phyloP scores from a whole-genome alignment of 2,888 invertebrate species.

The Liodrosophila aerea region DNA sequence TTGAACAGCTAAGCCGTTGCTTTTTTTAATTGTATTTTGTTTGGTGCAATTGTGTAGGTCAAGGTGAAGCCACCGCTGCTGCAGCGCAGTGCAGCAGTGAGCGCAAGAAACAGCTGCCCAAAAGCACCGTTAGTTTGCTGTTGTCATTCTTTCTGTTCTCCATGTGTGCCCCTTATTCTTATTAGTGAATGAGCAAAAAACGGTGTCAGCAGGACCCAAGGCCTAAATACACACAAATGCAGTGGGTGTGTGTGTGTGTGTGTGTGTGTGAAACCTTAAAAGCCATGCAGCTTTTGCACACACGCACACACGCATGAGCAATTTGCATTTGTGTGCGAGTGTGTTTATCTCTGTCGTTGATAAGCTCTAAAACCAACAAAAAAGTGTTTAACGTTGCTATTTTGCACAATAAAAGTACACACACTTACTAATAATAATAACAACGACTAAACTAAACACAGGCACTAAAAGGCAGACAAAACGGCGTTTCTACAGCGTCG shows the following conservation, averaged over 20 bases:
- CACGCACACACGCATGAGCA: conserved; percentile 6
- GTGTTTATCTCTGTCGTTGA: conserved; percentile 35
- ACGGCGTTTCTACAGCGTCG: conserved; percentile 76
- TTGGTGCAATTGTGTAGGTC: conserved; percentile 62
- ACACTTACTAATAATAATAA: neutral
- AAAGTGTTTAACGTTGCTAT: conserved; percentile 14
- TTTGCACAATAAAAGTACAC: conserved; percentile 16
- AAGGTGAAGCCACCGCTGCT: conserved; percentile 56
- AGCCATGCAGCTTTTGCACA: conserved; percentile 38
- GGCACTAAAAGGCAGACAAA: conserved; percentile 46
- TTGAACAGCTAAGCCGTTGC: neutral
- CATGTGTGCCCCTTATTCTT: conserved; percentile 15
- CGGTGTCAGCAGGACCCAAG: conserved; percentile 60
- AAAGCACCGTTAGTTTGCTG: conserved; percentile 40
- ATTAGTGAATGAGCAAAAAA: conserved; percentile 39
- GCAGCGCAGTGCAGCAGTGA: conserved; percentile 16
- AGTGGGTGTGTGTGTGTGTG: neutral
- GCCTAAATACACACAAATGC: conserved; percentile 12
- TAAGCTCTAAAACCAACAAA: conserved; percentile 30
- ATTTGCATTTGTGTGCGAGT: neutral
- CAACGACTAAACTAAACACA: conserved; percentile 6
- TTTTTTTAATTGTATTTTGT: conserved; percentile 15
- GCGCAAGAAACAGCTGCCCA: conserved; percentile 39
- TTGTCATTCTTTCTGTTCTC: conserved; percentile 7
- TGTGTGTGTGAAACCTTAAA: conserved; percentile 53